phyloP scores from a whole-genome alignment of 2,888 invertebrate species.

The Heliconius charithonia region DNA sequence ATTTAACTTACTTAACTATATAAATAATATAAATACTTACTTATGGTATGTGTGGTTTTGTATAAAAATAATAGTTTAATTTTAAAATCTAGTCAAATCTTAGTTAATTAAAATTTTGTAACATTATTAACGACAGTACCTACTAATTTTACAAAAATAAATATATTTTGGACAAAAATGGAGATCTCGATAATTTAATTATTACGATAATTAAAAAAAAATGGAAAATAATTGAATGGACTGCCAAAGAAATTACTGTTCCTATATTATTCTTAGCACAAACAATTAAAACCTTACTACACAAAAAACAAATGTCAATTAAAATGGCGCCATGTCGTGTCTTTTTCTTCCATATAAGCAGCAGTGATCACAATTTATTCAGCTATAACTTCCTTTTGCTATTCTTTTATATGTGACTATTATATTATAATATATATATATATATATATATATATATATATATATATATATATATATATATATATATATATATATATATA shows the following conservation, averaged over 20 bases:
- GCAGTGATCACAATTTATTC: slow-evolving; percentile 3
- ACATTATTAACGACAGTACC: slow-evolving; percentile 10
- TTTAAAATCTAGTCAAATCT: slow-evolving; percentile 23
- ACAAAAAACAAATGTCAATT: not conserved
- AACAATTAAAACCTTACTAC: not conserved
- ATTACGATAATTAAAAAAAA: not conserved
- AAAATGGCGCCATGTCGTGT: slow-evolving; percentile 15
- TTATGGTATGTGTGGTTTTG: not conserved
- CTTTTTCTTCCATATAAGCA: not conserved
- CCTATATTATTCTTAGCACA: slow-evolving; percentile 16
- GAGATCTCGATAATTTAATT: not conserved
- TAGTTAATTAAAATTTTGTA: slow-evolving; percentile 2
- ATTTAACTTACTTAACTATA: not conserved
- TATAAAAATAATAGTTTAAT: not conserved
- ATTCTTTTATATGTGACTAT: not conserved
- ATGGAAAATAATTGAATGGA: not conserved
- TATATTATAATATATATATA: not conserved
- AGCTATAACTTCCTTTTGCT: not conserved
- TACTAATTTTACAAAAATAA: slow-evolving; percentile 3
- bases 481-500: no score
- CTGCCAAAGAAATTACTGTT: slow-evolving; percentile 38
- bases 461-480: no score
- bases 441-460: no score
- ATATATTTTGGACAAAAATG: not conserved
- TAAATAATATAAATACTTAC: not conserved